A percentile compares a stretch with the other conserved stretches of the same genome.
phyloP scores from a whole-genome alignment of 2,888 invertebrate species.

The Carterocephalus palaemon region DNA sequence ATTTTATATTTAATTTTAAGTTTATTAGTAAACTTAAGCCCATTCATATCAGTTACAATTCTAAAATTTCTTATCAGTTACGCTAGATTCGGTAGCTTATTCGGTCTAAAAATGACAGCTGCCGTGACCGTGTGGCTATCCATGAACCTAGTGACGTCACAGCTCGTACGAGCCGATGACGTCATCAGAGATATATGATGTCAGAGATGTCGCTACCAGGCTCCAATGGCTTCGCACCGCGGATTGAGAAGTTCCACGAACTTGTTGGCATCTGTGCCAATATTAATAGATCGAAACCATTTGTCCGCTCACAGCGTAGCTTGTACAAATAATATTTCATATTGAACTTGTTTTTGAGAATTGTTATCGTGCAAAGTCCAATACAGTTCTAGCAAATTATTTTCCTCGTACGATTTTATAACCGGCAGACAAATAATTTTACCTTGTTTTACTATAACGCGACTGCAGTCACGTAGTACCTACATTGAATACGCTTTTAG shows the following conservation, averaged over 20 bases:
- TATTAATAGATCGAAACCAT: slow-evolving; percentile 28
- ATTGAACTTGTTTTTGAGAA: slow-evolving; percentile 16
- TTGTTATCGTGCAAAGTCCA: slow-evolving; percentile 13
- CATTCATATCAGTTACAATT: too few relatives aligned
- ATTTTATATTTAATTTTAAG: too few relatives aligned
- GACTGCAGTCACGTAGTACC: slow-evolving; percentile 18
- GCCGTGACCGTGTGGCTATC: neutral
- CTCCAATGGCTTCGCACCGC: slow-evolving; percentile 36
- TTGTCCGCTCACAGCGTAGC: slow-evolving; percentile 7
- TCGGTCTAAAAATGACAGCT: neutral
- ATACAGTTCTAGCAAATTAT: slow-evolving; percentile 10
- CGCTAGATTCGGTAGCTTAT: too few relatives aligned
- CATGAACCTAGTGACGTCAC: slow-evolving; percentile 43
- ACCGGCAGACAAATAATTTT: slow-evolving; percentile 13
- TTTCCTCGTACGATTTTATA: slow-evolving; percentile 18
- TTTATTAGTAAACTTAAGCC: too few relatives aligned
- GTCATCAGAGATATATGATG: slow-evolving; percentile 63
- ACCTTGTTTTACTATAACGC: slow-evolving; percentile 14
- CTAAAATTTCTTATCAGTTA: too few relatives aligned
- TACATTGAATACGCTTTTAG: slow-evolving; percentile 1
- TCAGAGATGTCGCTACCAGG: slow-evolving; percentile 41
- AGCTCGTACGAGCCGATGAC: slow-evolving; percentile 53
- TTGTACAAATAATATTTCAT: slow-evolving; percentile 14
- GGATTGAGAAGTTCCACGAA: slow-evolving; percentile 50
- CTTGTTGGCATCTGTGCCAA: slow-evolving; percentile 41